These are phyloP conservation scores for Aegotheles bennettii DNA, from an alignment of 2,113 vertebrate genomes.

Conservation along the genomic window DNA sequence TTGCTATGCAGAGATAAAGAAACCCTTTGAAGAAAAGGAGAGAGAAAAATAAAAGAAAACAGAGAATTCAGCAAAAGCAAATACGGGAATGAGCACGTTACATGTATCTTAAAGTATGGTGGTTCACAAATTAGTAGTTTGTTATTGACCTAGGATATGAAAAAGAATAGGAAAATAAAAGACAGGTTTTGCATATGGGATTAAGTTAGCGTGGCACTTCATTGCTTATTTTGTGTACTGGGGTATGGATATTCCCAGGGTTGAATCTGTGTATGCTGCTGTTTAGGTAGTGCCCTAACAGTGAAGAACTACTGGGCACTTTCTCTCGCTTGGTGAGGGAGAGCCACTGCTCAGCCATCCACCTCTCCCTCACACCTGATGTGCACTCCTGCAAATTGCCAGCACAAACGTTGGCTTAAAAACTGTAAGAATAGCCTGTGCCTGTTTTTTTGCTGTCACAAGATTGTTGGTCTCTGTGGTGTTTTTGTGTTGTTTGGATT, in stretches of 20 bases:
- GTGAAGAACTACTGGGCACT: neutral
- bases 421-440: neutral
- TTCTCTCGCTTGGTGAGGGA: accelerated
- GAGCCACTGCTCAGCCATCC: neutral
- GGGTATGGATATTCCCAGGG: neutral
- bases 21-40: neutral
- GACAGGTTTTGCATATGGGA: neutral
- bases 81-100: neutral
- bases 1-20: neutral
- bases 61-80: neutral
- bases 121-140: neutral
- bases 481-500: neutral
- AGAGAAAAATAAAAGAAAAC: neutral
- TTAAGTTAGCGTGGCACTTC: accelerated
- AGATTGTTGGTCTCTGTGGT: neutral
- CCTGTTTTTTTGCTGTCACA: neutral
- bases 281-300: neutral
- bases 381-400: neutral
- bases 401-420: neutral
- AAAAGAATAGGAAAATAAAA: neutral
- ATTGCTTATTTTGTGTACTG: neutral
- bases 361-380: neutral
- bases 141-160: neutral
- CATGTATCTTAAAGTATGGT: neutral
- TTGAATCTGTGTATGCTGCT: neutral